phyloP scores from a whole-genome alignment of 1,140 invertebrate genomes.

The Nephila pilipes region DNA sequence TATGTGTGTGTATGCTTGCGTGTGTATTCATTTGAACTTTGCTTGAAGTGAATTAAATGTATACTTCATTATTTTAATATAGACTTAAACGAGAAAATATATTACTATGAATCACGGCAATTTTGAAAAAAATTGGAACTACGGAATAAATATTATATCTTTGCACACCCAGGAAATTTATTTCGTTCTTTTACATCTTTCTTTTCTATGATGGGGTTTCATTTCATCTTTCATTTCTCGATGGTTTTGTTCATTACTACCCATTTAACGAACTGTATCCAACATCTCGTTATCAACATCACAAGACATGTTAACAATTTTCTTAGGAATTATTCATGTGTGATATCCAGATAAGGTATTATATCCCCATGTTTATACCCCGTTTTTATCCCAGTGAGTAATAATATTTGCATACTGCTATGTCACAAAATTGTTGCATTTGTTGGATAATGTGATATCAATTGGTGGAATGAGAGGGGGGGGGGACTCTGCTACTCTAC shows the following conservation, averaged over 20 bases:
- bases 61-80: no score
- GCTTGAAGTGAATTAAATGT: no score
- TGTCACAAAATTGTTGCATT: conserved; percentile 59
- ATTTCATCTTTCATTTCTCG: no score
- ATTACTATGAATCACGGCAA: no score
- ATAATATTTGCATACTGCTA: conserved; percentile 64
- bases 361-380: conserved; percentile 31
- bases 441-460: not conserved
- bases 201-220: no score
- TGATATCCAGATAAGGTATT: conserved; percentile 4
- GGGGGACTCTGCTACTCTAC: not conserved
- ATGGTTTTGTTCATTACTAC: not conserved
- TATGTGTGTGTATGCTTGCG: no score
- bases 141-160: no score
- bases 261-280: not conserved
- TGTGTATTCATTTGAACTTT: no score
- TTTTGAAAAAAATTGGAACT: no score
- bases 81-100: no score
- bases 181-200: no score
- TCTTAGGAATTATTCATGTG: conserved; percentile 42
- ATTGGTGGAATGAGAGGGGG: not conserved
- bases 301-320: conserved; percentile 50
- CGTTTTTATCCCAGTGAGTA: conserved; percentile 16
- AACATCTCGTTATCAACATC: not conserved
- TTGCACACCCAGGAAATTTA: no score